Evolutionary conservation across 2,888 invertebrate genomes (phyloP), one percentile per base, ranked within the genome.

Genomic region (Zygothrica quintamaculata): DNA sequence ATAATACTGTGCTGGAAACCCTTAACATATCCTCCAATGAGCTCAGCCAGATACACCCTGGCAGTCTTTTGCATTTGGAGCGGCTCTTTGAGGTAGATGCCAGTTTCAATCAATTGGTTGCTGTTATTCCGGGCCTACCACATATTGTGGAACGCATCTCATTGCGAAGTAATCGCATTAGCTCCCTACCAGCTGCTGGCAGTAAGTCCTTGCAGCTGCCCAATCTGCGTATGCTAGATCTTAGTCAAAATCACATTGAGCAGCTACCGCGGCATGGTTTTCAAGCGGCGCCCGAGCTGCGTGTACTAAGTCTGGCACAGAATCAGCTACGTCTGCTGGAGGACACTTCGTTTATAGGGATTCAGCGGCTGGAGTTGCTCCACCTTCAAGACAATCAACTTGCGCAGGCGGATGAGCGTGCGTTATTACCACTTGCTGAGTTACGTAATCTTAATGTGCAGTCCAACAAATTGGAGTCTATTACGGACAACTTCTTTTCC

Each of bases 1-100:
- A 94, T 70, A 94, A 94, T 0, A 93, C 95, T 0, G 92, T 94
- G 48, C 89, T 97, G 52, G 97, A 97, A 89, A 94, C 95, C 59
- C 92, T 97, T 1, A 97, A 97, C 89, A 92, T 97, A 48, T 96
- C 96, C 0, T 92, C 93, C 11, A 97, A 97, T 87, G 93, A 93
- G 11, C 90, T 97, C 15, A 92, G 93, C 6, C 92, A 93, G 0
- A 89, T 96, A 53, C 96, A 95, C 90, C 94, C 95, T 1, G 93
- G 95, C 15, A 96, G 96, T 0, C 95, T 97, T 77, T 92, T 94
- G 59, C 95, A 95, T 80, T 90, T 97, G 50, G 93, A 93, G 44
- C 94, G 94, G 68, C 92, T 97, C 0, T 96, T 95, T 76, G 96
- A 96, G 90, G 91, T 97, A 18, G 97, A 97, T 88, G 92, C 94